Evolutionary conservation across 2,113 vertebrate species (phyloP), one percentile per base, ranked within the genome.

Genomic region (Isichthys henryi): DNA sequence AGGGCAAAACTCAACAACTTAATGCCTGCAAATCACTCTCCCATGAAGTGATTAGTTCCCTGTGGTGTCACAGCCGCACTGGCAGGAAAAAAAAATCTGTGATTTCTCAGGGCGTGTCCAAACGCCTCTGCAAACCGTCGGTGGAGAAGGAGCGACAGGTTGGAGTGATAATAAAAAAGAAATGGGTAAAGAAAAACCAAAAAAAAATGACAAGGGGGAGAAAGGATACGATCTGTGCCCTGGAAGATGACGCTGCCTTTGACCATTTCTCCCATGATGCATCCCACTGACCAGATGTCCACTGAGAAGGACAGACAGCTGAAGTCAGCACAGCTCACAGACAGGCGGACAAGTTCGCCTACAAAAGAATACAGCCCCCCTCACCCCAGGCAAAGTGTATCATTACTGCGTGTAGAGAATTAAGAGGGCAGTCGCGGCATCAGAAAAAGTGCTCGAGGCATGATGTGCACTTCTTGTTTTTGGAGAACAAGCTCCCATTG

Each of bases 271-370:
- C 96, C 96, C 97, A 97, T 96, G 94, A 97, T 96, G 94, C 96
- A 97, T 94, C 96, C 96, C 94, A 97, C 96, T 93, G 96, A 98
- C 96, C 96, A 97, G 95, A 97, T 96, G 96, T 97, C 97, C 96
- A 98, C 97, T 97, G 96, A 90, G 90, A 62, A 91, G 10, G 87
- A 62, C 43, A 66, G 52, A 66, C 35, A 88, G 49, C 46, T 19
- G 84, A 50, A 43, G 43, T 83, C 31, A 83, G 80, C 80, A 46
- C 1, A 19, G 46, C n/a, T 43, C 6, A 86, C 6, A 86, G n/a
- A 31, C 85, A 87, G 70, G 17, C 4, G 70, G 17, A 39, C 70
- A 3, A 3, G 74, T 1, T 6, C 17, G 15, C 15, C 35, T 39
- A 43, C 31, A 80, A 39, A 43, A 13, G 10, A 39, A 43, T 39